Base-by-base conservation (phyloP, 1,140 invertebrate species). In the Aporrectodea caliginosa region DNA sequence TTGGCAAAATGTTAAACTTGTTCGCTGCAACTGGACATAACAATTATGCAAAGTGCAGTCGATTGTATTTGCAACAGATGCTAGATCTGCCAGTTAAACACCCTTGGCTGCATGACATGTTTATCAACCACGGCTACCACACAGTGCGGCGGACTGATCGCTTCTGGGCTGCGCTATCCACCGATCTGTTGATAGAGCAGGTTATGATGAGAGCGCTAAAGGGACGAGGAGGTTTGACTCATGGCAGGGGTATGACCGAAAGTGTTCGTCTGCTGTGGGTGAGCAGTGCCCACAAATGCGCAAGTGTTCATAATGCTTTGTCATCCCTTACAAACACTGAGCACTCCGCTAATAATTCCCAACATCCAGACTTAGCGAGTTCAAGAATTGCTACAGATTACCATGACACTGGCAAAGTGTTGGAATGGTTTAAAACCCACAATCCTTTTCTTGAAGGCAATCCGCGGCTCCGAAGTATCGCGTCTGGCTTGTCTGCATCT, bases 151-250 rank as follows among this genome's bases (percentile, higher is more conserved):
- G 16, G n/a, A 2, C n/a, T 22, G 1, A 43, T 2, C 27, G 69
- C 29, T 78, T 29, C 69, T 73, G 77, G 68, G 58, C 16, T 73
- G 68, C n/a, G 30, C 30, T 73, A 22, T 78, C 68, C 31, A 73
- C 77, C 1, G 77, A 78, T 72, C 69, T 78, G 27, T n/a, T 31
- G 27, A 78, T 73, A 1, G 68, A 78, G 68, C 77, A 78, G 72
- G 68, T 78, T 16, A 27, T 73, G 30, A 74, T 78, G 77, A 27
- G 77, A 72, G 27, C 33, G 31, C 16, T 78, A 30, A 78, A 75
- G 33, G 71, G 33, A 69, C n/a, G 29, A 1, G 77, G 77, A 31
- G 77, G 77, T 22, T 34, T 78, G 30, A 78, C 58, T 16, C n/a
- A 43, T 2, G 77, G 77, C 16, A 16, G 76, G 0, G 71, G 71